Conservation (phyloP, 2,113 vertebrate genomes). For the Trogon surrucura region DNA sequence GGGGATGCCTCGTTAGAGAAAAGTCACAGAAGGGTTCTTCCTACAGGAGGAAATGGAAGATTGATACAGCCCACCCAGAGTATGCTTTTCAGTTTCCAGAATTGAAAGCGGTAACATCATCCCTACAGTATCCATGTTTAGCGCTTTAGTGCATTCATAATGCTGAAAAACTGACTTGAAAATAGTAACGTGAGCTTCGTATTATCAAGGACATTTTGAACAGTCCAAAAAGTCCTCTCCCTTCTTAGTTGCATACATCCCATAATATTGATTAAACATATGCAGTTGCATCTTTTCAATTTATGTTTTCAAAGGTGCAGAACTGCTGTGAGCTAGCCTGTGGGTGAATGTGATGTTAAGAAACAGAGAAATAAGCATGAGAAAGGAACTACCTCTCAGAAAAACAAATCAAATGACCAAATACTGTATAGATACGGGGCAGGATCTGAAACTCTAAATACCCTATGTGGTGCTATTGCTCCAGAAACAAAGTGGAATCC, state of each 20-base stretch:
- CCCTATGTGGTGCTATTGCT: background rate
- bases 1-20: background rate
- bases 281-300: background rate
- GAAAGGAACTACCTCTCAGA: background rate
- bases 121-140: background rate
- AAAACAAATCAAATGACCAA: background rate
- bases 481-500: background rate
- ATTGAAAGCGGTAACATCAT: background rate
- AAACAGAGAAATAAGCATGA: background rate
- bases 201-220: background rate
- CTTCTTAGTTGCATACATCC: background rate
- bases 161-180: background rate
- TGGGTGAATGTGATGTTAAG: background rate
- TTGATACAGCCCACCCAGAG: accelerated
- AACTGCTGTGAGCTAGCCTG: background rate
- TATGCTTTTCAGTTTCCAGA: background rate
- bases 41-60: background rate
- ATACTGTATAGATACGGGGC: background rate
- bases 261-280: background rate
- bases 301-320: background rate
- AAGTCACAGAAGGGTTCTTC: background rate
- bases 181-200: background rate
- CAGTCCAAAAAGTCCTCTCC: background rate
- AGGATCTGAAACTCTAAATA: background rate
- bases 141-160: background rate